Base-by-base conservation (phyloP, 2,888 invertebrate species). In the Drosophila pseudotalamancana region DNA sequence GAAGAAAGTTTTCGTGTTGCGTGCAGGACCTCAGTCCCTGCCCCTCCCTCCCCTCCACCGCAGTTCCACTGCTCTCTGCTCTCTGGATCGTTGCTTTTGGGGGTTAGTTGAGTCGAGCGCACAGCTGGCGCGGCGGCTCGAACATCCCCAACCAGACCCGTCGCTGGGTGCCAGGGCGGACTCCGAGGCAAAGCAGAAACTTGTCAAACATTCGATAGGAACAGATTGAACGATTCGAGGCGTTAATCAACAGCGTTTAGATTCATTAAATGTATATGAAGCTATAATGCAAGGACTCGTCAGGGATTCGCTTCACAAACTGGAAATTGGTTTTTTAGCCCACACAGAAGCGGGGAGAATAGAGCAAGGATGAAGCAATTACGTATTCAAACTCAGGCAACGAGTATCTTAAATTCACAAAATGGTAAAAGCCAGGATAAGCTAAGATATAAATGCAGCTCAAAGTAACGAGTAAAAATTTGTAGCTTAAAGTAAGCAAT, bases 1-100 rank as follows among this genome's bases (percentile, higher is more conserved):
- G 73, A 78, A 80, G 81, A 81, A 80, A 77, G 70, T 76, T 80
- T 83, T 81, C 83, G 73, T 83, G 81, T 81, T 81, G 83, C 81
- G 81, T 81, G 81, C 78, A 81, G 69, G 73, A 81, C 62, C 51
- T 43, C 29, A 43, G 51, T 56, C 48, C 6, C 62, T 35, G 46
- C 37, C 35, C 9, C n/a, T 9, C 11, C 29, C 56, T 8, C n/a
- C 6, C 11, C 29, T 53, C 25, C 1, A 11, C 0, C 39, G 1
- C 6, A 4, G 23, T 6, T 6, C 18, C 53, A 5, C 43, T 16
- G 4, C 39, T n/a, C 21, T 4, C 25, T n/a, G 19, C 34, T 12
- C 39, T 5, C 19, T 16, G 29, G 14, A 3, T 6, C 34, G 14
- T 0, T 21, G n/a, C 9, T 46, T 25, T 53, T 45, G 37, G 32